phyloP scores from a whole-genome alignment of 2,113 vertebrate species.

The Hucho hucho region DNA sequence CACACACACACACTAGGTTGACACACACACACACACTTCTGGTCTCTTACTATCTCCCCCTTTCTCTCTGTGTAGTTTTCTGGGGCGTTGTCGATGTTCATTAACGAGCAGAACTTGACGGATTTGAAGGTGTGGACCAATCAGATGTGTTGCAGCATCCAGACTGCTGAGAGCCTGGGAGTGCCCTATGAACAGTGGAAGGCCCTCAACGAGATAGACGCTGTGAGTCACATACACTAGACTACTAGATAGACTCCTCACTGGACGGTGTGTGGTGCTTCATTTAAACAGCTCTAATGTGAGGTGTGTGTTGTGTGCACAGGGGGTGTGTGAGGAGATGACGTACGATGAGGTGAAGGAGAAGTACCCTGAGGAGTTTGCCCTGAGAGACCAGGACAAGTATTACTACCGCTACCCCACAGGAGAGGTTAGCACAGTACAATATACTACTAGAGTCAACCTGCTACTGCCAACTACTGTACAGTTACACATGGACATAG shows the following conservation, averaged over 20 bases:
- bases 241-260: not conserved
- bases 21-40: not conserved
- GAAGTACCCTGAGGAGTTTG: slow-evolving; percentile 87
- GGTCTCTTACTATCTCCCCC: not conserved
- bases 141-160: slow-evolving; percentile 88
- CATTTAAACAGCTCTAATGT: not conserved
- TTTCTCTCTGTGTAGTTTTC: slow-evolving; percentile 78
- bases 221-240: slow-evolving; percentile 74
- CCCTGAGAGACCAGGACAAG: slow-evolving; percentile 92
- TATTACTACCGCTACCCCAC: slow-evolving; percentile 96
- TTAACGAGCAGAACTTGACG: slow-evolving; percentile 90
- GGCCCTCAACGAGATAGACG: slow-evolving; percentile 93
- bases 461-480: too few relatives aligned
- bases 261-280: not conserved
- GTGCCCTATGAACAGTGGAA: slow-evolving; percentile 97
- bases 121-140: slow-evolving; percentile 93
- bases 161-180: slow-evolving; percentile 87
- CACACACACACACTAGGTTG: not conserved
- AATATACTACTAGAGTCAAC: not conserved
- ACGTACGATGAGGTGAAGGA: slow-evolving; percentile 92
- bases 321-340: slow-evolving; percentile 96
- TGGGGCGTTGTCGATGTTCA: slow-evolving; percentile 77
- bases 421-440: slow-evolving; percentile 83
- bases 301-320: slow-evolving; percentile 5
- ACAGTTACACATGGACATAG: not conserved